These are phyloP conservation scores for Astropecten irregularis DNA, from an alignment of 53 echinoderm and acorn worm genomes.

Conservation along the genomic window DNA sequence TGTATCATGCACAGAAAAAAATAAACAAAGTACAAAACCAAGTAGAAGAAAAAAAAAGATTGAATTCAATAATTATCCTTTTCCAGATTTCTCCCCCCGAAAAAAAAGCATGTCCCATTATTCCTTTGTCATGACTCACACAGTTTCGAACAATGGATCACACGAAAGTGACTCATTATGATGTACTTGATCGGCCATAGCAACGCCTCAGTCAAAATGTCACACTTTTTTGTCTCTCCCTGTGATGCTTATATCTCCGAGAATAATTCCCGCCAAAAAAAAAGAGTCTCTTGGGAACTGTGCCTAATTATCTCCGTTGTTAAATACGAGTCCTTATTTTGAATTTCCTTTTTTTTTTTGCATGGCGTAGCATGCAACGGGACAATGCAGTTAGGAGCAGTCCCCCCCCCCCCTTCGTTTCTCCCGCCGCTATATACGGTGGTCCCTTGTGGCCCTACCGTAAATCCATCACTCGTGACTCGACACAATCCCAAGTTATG, in stretches of 20 bases:
- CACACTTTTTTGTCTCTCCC: slow-evolving; percentile 5
- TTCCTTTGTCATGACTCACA: slow-evolving; percentile 27
- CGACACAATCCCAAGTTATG: neutral
- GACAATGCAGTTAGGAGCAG: no score
- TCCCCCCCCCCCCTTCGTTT: no score
- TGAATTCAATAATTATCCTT: no score
- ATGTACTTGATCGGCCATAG: slow-evolving; percentile 19
- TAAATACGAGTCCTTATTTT: slow-evolving; percentile 53
- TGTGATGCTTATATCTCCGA: no score
- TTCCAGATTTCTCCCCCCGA: no score
- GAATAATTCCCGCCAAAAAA: slow-evolving; percentile 28
- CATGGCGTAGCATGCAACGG: no score
- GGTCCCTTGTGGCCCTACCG: neutral
- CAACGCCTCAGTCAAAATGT: slow-evolving; percentile 40
- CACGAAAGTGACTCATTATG: slow-evolving; percentile 37
- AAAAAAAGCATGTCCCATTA: no score
- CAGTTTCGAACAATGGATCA: slow-evolving; percentile 17
- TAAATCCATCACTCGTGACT: slow-evolving; percentile 12
- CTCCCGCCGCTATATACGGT: slow-evolving; percentile 12
- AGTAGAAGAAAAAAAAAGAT: no score
- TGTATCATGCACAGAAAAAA: no score
- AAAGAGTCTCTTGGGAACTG: neutral
- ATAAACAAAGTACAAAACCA: no score
- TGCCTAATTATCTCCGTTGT: slow-evolving; percentile 30
- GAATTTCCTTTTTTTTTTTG: no score